A percentile compares a stretch with the other conserved stretches of the same genome.
Evolutionary conservation across 2,797 vertebrate species (phyloP).

Genomic region (Malacoctenus gilli): DNA sequence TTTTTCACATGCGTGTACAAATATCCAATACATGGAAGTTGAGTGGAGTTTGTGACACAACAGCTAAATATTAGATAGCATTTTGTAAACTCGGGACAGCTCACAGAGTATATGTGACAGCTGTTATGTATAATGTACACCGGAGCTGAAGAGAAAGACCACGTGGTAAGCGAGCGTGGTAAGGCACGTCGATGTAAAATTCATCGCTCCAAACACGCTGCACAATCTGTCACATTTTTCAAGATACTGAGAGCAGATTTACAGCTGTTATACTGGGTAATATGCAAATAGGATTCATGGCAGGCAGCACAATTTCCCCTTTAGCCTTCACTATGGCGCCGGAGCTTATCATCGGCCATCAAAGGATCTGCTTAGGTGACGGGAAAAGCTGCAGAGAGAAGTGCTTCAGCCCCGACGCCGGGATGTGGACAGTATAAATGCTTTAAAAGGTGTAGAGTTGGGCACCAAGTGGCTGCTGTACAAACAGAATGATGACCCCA

Average conservation of each 20-base stretch:
- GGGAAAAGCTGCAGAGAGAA: conserved; percentile 8
- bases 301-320: conserved; percentile 24
- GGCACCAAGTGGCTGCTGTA: not conserved
- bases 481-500: not conserved
- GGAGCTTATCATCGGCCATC: conserved; percentile 41
- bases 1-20: conserved; percentile 6
- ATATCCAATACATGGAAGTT: conserved; percentile 29
- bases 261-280: conserved; percentile 22
- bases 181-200: conserved; percentile 34
- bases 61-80: conserved; percentile 45
- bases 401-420: not conserved
- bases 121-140: conserved; percentile 48
- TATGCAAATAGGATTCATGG: conserved; percentile 39
- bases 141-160: conserved; percentile 25
- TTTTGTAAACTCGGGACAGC: conserved; percentile 30
- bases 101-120: conserved; percentile 10
- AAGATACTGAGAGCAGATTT: conserved; percentile 31
- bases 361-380: conserved; percentile 22
- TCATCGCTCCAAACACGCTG: conserved; percentile 21
- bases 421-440: conserved; percentile 7
- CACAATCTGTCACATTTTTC: conserved; percentile 37
- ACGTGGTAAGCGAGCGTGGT: conserved; percentile 47
- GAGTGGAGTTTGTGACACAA: conserved; percentile 10
- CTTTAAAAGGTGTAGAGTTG: conserved; percentile 7
- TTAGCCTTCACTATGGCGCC: conserved; percentile 35